Conservation (phyloP, 2,113 vertebrate genomes). For the Saccopteryx bilineata region DNA sequence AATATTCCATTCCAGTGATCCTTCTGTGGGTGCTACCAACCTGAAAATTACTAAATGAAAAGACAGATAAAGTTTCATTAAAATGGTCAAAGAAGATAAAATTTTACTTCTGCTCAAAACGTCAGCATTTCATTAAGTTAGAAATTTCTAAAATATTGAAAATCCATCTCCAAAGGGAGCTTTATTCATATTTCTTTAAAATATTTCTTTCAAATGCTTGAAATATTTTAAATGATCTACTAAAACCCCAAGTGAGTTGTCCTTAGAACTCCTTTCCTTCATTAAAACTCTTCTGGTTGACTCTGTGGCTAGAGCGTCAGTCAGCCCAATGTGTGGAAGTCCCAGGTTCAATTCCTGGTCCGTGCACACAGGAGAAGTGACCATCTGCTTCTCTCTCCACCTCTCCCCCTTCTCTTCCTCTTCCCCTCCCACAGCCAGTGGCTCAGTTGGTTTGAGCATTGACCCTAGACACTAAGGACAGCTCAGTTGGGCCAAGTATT, state of each 20-base stretch:
- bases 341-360: no score
- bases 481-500: no score
- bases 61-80: conserved; percentile 56
- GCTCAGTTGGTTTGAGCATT: no score
- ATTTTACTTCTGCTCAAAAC: conserved; percentile 60
- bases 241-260: not conserved
- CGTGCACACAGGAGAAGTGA: no score
- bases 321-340: no score
- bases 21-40: conserved; percentile 86
- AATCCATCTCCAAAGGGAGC: not conserved
- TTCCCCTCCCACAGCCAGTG: no score
- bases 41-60: conserved; percentile 93
- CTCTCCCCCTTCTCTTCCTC: no score
- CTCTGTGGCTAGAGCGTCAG: no score
- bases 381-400: no score
- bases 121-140: conserved; percentile 51
- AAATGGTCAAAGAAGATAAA: conserved; percentile 60
- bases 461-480: no score
- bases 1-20: conserved; percentile 86
- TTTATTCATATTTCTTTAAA: not conserved
- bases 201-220: conserved; percentile 36
- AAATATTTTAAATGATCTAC: not conserved
- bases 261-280: not conserved
- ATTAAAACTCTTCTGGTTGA: not conserved
- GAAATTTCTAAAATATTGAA: not conserved